Evolutionary conservation across 2,888 invertebrate genomes (phyloP).

Genomic region (Drosophila prostipennis): DNA sequence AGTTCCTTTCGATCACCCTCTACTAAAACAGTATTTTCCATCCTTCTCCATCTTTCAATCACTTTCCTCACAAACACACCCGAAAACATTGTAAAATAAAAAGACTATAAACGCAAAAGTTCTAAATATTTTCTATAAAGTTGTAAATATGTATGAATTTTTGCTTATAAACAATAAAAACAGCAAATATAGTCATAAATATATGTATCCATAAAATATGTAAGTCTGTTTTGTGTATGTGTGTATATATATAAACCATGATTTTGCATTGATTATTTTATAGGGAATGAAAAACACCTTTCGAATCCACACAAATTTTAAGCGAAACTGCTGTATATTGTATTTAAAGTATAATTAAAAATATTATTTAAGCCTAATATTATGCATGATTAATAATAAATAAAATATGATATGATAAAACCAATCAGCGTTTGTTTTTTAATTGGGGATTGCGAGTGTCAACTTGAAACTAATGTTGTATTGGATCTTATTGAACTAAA

Average conservation of each 20-base stretch:
- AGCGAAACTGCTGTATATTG: constrained; percentile 59
- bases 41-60: constrained; percentile 1
- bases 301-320: constrained; percentile 38
- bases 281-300: constrained; percentile 33
- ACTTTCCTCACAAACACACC: constrained; percentile 29
- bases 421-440: constrained; percentile 20
- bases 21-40: constrained; percentile 61
- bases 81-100: constrained; percentile 20
- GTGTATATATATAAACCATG: constrained; percentile 49
- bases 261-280: constrained; percentile 51
- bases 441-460: neutral
- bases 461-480: no score
- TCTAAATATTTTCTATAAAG: constrained; percentile 69
- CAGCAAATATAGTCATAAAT: constrained; percentile 50
- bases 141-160: constrained; percentile 78
- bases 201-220: constrained; percentile 54
- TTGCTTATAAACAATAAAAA: constrained; percentile 43
- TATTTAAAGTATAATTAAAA: constrained; percentile 48
- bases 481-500: no score
- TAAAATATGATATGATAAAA: constrained; percentile 48
- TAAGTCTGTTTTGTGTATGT: constrained; percentile 67
- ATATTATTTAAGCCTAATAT: constrained; percentile 56
- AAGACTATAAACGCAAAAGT: constrained; percentile 65
- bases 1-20: constrained; percentile 52
- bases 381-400: constrained; percentile 65